Evolutionary conservation across 2,113 vertebrate genomes (phyloP).

Genomic region (Ardeotis arabs): DNA sequence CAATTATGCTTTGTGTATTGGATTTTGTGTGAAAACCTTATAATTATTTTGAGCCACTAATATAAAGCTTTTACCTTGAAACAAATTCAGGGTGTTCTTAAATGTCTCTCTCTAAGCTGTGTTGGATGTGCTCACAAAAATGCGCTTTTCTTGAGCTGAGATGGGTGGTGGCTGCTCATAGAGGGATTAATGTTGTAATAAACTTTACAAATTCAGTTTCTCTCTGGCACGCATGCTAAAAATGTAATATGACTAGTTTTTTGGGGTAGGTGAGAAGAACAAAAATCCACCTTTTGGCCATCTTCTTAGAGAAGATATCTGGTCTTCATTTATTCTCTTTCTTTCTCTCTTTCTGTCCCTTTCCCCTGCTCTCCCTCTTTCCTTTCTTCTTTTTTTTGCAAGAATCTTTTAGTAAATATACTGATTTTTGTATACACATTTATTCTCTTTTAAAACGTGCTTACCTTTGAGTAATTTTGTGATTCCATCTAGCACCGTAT

Average conservation of each 20-base stretch:
- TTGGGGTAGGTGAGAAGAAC: background rate
- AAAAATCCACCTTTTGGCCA: background rate
- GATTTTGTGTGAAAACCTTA: background rate
- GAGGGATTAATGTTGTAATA: background rate
- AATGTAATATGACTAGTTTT: background rate
- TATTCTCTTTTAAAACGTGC: background rate
- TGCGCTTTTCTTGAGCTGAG: background rate
- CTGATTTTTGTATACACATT: background rate
- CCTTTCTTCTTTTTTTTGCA: background rate
- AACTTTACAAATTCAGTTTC: background rate
- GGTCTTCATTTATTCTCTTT: background rate
- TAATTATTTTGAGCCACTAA: background rate
- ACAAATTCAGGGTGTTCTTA: background rate
- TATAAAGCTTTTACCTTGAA: background rate
- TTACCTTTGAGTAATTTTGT: background rate
- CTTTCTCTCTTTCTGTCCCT: too few species aligned
- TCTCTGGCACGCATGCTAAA: background rate
- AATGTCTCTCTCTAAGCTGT: background rate
- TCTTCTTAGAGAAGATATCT: background rate
- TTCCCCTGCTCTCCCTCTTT: background rate
- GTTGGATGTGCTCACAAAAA: background rate
- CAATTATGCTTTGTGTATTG: background rate
- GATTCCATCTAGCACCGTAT: rapidly evolving
- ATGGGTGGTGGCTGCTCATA: background rate
- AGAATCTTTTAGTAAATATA: background rate